Evolutionary conservation across 1,140 invertebrate genomes (phyloP), one percentile per base, ranked within the genome.

Genomic region (Heliconius hewitsoni): DNA sequence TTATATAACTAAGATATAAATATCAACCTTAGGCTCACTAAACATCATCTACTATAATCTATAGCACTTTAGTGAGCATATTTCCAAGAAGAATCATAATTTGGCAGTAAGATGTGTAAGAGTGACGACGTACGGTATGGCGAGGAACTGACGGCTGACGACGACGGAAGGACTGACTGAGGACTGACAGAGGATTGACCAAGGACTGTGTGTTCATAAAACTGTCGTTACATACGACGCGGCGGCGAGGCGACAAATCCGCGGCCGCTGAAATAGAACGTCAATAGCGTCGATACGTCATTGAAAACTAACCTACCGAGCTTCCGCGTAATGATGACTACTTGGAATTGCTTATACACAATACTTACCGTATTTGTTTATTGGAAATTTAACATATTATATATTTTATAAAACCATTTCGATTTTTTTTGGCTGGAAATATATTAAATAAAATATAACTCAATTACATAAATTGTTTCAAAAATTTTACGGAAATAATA

Each of bases 251-350:
- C 57, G 60, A 66, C 23, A 74, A 1, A 34, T 52, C 73, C 9
- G 73, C 73, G 30, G n/a, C 30, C 57, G 75, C 16, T 52, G 75
- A 76, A 66, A 76, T 70, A 66, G 74, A 66, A 39, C 57, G 74
- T 66, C 74, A 74, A 70, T 76, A 71, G 39, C 66, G 71, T 76
- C 75, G 75, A 76, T 71, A 71, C 66, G 18, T 27, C 75, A 50
- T 76, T 76, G 75, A 52, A 60, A 76, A 34, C n/a, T 60, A 71
- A 42, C 42, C 60, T 16, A 39, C 19, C 74, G n/a, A 11, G 42
- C 60, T 76, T 76, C 74, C 74, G 23, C 16, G 52, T 55, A 18
- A 1, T 55, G 52, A 55, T 16, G 52, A 55, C 52, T 55, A 55
- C 52, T 19, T 19, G 18, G 52, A 55, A n/a, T 5, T 55, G 52